phyloP scores from a whole-genome alignment of 1,140 invertebrate genomes.

The Scaptodrosophila lebanonensis region DNA sequence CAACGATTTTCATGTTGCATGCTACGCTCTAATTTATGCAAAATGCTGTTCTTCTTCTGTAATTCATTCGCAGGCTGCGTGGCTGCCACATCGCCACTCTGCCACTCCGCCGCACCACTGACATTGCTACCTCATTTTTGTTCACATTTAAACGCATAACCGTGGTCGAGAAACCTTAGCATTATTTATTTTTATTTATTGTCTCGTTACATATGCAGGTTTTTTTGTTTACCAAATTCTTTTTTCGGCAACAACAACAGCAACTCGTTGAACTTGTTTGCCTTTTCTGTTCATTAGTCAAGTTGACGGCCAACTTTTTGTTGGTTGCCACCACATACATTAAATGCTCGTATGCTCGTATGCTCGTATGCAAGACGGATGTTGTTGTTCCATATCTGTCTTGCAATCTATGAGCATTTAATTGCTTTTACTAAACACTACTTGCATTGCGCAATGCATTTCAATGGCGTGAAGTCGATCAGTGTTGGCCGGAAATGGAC shows the following conservation, averaged over 20 bases:
- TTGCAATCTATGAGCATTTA: no score
- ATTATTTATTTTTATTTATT: conserved; percentile 10
- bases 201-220: conserved; percentile 6
- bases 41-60: conserved; percentile 62
- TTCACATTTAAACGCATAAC: no score
- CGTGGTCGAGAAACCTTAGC: no score
- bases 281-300: conserved; percentile 33
- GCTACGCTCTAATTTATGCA: conserved; percentile 66
- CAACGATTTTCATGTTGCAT: conserved; percentile 67
- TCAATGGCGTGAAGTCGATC: no score
- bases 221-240: conserved; percentile 9
- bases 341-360: conserved; percentile 23
- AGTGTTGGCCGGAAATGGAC: no score
- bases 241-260: no score
- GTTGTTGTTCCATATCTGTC: no score
- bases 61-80: conserved; percentile 23
- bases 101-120: background rate
- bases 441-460: no score
- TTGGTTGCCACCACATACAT: conserved; percentile 24
- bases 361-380: no score
- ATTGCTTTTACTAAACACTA: no score
- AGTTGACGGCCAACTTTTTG: conserved; percentile 39
- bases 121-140: no score
- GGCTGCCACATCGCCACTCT: background rate
- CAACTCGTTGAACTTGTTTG: no score